Evolutionary conservation across 2,888 invertebrate genomes (phyloP).

Genomic region (Sarcophaga rosellei): DNA sequence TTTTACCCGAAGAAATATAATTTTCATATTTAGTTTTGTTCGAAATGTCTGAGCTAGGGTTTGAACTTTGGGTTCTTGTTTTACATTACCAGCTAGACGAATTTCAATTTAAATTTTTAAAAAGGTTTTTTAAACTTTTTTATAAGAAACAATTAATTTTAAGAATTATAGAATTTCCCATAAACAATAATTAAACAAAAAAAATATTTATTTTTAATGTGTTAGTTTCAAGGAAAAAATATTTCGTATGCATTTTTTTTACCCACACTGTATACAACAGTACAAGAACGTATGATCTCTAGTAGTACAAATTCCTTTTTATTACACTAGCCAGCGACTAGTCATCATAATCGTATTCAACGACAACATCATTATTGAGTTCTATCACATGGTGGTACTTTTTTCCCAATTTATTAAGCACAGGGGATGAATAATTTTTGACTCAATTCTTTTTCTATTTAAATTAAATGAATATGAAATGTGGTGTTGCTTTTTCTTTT

Average conservation of each 20-base stretch:
- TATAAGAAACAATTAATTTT: no score
- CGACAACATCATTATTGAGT: constrained; percentile 48
- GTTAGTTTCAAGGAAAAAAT: no score
- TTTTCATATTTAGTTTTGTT: no score
- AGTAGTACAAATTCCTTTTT: constrained; percentile 28
- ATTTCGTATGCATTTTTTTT: background rate
- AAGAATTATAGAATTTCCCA: no score
- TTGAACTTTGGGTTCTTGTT: no score
- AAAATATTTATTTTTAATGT: no score
- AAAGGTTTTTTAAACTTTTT: no score
- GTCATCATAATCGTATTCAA: constrained; percentile 41
- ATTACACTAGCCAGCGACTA: constrained; percentile 14
- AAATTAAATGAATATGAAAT: constrained; percentile 50
- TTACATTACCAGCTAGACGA: no score
- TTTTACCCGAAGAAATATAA: no score
- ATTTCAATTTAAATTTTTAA: no score
- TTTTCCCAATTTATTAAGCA: constrained; percentile 15
- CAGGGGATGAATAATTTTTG: constrained; percentile 46
- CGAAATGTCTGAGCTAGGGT: no score
- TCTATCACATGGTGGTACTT: constrained; percentile 37
- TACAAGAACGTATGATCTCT: constrained; percentile 42
- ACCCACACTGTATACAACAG: background rate
- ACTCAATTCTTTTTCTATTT: constrained; percentile 57
- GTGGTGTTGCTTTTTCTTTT: constrained; percentile 3
- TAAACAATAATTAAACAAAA: no score